These are phyloP conservation scores for Morone chrysops DNA, from an alignment of 2,113 vertebrate species.

Conservation along the genomic window DNA sequence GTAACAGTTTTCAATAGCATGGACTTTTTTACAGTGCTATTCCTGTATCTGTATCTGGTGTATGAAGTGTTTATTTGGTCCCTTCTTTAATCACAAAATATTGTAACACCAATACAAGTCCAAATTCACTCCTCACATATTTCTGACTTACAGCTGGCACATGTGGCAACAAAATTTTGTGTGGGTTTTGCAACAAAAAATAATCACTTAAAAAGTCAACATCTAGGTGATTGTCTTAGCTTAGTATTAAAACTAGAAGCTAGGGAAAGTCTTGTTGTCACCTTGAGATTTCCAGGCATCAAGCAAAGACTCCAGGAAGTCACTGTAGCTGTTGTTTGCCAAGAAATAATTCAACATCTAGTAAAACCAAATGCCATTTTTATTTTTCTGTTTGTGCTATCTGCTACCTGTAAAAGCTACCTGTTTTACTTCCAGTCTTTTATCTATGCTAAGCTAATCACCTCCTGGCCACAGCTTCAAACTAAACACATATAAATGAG, in stretches of 20 bases:
- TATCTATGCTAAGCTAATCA: background rate
- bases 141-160: background rate
- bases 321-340: too few relatives aligned
- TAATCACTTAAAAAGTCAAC: too few relatives aligned
- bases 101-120: background rate
- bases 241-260: background rate
- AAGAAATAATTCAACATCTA: background rate
- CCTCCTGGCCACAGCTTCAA: background rate
- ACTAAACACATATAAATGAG: background rate
- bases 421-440: background rate
- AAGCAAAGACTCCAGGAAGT: background rate
- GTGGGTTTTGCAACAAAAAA: background rate
- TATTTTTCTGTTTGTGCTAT: background rate
- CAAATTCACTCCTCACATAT: background rate
- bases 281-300: background rate
- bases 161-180: background rate
- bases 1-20: background rate
- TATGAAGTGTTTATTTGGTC: background rate
- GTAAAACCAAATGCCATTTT: background rate
- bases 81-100: background rate
- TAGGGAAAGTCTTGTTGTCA: too few relatives aligned
- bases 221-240: background rate
- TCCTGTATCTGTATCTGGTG: constrained; percentile 3
- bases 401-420: too few relatives aligned
- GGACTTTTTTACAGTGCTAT: background rate